Conservation (phyloP, 35 echinoderm and acorn worm species). For the Strongylocentrotus purpuratus region DNA sequence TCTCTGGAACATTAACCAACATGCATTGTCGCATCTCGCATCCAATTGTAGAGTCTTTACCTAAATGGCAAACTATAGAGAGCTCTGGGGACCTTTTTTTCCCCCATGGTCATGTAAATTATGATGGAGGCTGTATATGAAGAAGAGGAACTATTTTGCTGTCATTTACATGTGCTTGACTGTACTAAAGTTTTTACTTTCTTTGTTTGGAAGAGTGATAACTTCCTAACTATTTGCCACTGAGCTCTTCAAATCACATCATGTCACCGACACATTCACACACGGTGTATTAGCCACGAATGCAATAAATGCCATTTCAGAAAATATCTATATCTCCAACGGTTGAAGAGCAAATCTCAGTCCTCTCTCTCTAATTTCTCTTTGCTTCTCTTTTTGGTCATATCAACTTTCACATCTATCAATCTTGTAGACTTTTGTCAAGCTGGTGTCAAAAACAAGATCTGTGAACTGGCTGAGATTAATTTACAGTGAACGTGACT, state of each 20-base stretch:
- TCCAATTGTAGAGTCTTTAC: constrained; percentile 29
- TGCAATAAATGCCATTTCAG: constrained; percentile 23
- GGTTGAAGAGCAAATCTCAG: not conserved
- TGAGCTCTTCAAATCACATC: not conserved
- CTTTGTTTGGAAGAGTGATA: constrained; percentile 29
- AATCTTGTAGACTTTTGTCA: not conserved
- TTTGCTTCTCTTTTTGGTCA: not conserved
- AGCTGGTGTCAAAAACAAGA: constrained; percentile 40
- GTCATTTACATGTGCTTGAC: not conserved
- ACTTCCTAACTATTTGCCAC: not conserved
- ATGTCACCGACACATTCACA: constrained; percentile 9
- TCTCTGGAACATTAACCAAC: constrained; percentile 37
- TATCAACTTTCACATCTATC: constrained; percentile 34
- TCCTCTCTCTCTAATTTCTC: constrained; percentile 21
- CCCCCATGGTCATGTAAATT: constrained; percentile 18
- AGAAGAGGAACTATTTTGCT: not conserved
- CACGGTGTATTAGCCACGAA: not conserved
- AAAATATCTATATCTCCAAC: constrained; percentile 28
- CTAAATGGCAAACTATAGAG: not conserved
- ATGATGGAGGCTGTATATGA: not conserved
- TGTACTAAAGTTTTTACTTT: not conserved
- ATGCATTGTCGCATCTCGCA: constrained; percentile 32
- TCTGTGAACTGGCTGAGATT: constrained; percentile 38
- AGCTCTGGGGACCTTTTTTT: not conserved
- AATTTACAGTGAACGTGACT: constrained; percentile 36